These are phyloP conservation scores for Lepidurus packardi DNA, from an alignment of 1,140 invertebrate species.

Conservation along the genomic window DNA sequence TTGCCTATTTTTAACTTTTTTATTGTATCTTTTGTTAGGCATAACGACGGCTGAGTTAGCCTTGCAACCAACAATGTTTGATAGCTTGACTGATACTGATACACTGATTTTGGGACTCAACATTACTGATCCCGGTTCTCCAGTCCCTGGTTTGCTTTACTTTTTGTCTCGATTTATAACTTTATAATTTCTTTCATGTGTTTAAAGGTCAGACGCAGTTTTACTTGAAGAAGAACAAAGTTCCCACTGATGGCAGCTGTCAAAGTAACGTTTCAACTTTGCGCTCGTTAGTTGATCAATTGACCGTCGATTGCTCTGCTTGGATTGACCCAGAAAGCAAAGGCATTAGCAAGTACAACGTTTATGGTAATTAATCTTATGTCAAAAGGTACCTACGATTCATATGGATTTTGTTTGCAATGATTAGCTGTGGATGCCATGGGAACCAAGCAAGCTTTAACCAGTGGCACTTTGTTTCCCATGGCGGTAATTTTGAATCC, in stretches of 20 bases:
- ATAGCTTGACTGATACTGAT: background rate
- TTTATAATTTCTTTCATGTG: background rate
- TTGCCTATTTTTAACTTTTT: background rate
- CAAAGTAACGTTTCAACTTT: slow-evolving; percentile 12
- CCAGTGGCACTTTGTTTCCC: slow-evolving; percentile 2
- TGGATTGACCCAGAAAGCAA: slow-evolving; percentile 42
- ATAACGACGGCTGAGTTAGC: slow-evolving; percentile 28
- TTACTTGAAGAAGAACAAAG: slow-evolving; percentile 43
- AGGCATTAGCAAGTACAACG: slow-evolving; percentile 35
- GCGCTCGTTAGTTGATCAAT: slow-evolving; percentile 40
- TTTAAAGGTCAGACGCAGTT: slow-evolving; percentile 33
- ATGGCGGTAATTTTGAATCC: slow-evolving; percentile 33
- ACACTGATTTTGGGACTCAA: slow-evolving; percentile 30
- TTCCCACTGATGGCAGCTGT: slow-evolving; percentile 40
- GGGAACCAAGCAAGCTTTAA: background rate
- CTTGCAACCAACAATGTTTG: background rate
- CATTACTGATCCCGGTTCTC: slow-evolving; percentile 5
- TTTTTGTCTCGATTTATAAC: background rate
- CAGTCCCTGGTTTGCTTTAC: slow-evolving; percentile 23
- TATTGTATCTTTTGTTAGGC: background rate
- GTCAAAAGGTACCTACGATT: background rate
- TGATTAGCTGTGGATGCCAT: background rate
- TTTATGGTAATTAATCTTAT: slow-evolving; percentile 33
- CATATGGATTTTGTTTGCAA: background rate
- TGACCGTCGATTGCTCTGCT: slow-evolving; percentile 38